These are phyloP conservation scores for Ectobius pallidus DNA, from an alignment of 2,888 invertebrate genomes.

Conservation along the genomic window DNA sequence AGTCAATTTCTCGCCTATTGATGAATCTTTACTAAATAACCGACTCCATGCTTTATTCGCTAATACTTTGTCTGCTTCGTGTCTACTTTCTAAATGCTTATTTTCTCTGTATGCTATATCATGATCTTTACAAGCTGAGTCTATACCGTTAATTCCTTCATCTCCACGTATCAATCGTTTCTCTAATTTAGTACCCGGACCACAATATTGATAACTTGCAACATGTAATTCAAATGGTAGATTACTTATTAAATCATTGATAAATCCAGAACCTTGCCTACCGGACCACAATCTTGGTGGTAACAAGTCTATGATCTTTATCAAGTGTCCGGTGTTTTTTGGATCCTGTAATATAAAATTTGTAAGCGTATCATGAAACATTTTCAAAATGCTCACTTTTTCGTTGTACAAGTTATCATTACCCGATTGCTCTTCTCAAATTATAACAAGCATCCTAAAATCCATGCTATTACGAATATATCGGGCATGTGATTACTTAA, in stretches of 20 bases:
- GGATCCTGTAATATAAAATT: too few species aligned
- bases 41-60: background rate
- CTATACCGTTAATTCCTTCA: constrained; percentile 49
- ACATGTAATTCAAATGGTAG: constrained; percentile 40
- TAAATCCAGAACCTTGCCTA: background rate
- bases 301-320: too few species aligned
- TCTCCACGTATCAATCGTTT: constrained; percentile 49
- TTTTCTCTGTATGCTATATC: constrained; percentile 49
- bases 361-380: too few species aligned
- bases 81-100: constrained; percentile 37
- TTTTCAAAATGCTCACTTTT: too few species aligned
- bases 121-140: constrained; percentile 50
- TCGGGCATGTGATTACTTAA: too few species aligned
- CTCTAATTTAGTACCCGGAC: constrained; percentile 40
- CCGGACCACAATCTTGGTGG: too few species aligned
- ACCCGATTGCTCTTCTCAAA: too few species aligned
- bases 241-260: constrained; percentile 24
- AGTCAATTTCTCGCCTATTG: background rate
- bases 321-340: too few species aligned
- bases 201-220: constrained; percentile 41
- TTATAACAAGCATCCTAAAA: too few species aligned
- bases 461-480: too few species aligned
- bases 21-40: background rate
- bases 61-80: background rate
- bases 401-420: too few species aligned